Evolutionary conservation across 92 coral and sea anemone genomes (phyloP), one percentile per base, ranked within the genome.

Genomic region (Meandrina meandrites): DNA sequence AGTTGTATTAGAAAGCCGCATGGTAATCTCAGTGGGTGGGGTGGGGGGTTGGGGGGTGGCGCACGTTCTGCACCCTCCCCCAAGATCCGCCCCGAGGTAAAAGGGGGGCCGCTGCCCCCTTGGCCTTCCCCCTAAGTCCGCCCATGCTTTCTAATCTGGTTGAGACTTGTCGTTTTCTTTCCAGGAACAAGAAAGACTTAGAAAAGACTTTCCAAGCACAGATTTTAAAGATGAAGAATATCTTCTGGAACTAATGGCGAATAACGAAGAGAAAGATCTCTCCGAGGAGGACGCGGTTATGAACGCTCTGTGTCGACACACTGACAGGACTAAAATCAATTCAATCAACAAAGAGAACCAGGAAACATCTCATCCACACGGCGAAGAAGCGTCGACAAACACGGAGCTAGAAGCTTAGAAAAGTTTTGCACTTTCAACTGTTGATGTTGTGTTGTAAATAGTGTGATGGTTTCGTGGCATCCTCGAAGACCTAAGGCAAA

Each of bases 131-230:
- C n/a, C n/a, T n/a, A n/a, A n/a, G n/a, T n/a, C n/a, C n/a, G n/a
- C n/a, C n/a, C n/a, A n/a, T n/a, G n/a, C n/a, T n/a, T n/a, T n/a
- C 45, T 40, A 6, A 2, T 40, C 3, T 40, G 45, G 6, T 40
- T 40, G 6, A 48, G 53, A 7, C 53, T 48, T 4, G 53, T 48
- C 14, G 11, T 48, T 48, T 13, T 48, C 53, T 37, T 56, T 54
- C 50, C 75, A 92, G 95, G 89, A 86, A 72, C 93, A 90, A 5
- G 81, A 79, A 60, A 89, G 87, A 84, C 71, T 95, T 16, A 83
- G 82, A 66, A 83, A 37, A 18, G 78, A 90, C 4, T 93, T 91
- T 69, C 93, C 94, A 2, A 81, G 88, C 21, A 71, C 84, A 27
- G 67, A 87, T 21, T 91, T 93, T 74, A 80, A 72, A 21, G 95